phyloP scores from a whole-genome alignment of 2,888 invertebrate species.

The Calameuta filiformis region DNA sequence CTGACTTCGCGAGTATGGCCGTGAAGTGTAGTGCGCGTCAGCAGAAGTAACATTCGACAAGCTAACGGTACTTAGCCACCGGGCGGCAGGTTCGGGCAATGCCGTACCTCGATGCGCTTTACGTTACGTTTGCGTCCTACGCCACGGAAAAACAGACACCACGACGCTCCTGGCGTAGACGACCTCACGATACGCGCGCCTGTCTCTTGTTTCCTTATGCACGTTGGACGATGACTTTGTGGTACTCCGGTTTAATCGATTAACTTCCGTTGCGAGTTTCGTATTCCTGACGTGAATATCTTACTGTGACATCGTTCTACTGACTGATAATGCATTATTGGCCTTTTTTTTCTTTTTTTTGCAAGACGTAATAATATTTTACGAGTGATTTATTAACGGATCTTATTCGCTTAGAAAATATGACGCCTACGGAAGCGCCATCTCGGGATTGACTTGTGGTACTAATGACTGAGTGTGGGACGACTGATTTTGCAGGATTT shows the following conservation, averaged over 20 bases:
- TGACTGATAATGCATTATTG: slow-evolving; percentile 13
- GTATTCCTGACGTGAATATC: not conserved
- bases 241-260: not conserved
- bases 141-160: slow-evolving; percentile 2
- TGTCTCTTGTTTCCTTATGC: not conserved
- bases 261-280: not conserved
- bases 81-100: slow-evolving; percentile 25
- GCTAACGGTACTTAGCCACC: slow-evolving; percentile 55
- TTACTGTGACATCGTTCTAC: not conserved
- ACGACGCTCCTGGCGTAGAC: not conserved
- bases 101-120: not conserved
- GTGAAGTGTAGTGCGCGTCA: slow-evolving; percentile 4
- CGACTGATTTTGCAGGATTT: not conserved
- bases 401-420: slow-evolving; percentile 34
- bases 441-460: not conserved
- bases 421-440: not conserved
- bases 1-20: slow-evolving; percentile 36
- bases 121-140: slow-evolving; percentile 1
- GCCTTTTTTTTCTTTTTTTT: slow-evolving; percentile 10
- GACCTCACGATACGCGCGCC: not conserved
- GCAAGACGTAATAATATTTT: slow-evolving; percentile 39
- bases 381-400: slow-evolving; percentile 43
- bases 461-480: not conserved
- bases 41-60: slow-evolving; percentile 14
- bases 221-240: not conserved